A percentile compares a stretch with the other conserved stretches of the same genome.
phyloP scores from a whole-genome alignment of 1,140 invertebrate species.

The Samia ricini region DNA sequence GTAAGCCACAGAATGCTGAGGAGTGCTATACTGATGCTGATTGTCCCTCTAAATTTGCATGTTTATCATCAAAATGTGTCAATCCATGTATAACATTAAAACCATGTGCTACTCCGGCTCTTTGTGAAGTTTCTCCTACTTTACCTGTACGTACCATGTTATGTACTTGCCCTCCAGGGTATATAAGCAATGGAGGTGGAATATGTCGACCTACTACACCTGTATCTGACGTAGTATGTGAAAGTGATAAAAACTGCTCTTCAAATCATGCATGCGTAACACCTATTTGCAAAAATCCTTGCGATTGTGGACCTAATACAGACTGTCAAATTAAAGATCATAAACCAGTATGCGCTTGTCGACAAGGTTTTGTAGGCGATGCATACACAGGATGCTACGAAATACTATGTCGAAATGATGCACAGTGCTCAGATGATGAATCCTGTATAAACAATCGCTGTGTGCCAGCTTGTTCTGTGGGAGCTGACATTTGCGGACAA shows the following conservation, averaged over 20 bases:
- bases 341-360: constrained; percentile 90
- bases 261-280: constrained; percentile 87
- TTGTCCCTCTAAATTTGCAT: constrained; percentile 88
- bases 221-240: constrained; percentile 82
- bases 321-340: constrained; percentile 89
- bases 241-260: constrained; percentile 86
- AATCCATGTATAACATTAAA: constrained; percentile 88
- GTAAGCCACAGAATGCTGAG: constrained; percentile 82
- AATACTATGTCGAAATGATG: constrained; percentile 85
- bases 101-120: constrained; percentile 88
- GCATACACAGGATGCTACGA: constrained; percentile 86
- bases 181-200: constrained; percentile 89
- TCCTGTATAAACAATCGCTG: constrained; percentile 88
- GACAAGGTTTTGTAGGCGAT: constrained; percentile 88
- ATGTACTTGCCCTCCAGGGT: constrained; percentile 92
- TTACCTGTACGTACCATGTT: constrained; percentile 92
- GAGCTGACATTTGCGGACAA: constrained; percentile 82
- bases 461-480: constrained; percentile 85
- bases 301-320: constrained; percentile 88
- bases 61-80: constrained; percentile 88
- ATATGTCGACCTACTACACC: constrained; percentile 85
- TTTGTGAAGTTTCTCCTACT: constrained; percentile 89
- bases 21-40: constrained; percentile 90
- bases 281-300: constrained; percentile 88
- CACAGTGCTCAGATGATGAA: constrained; percentile 87